Percentiles rank a stretch among this genome's conserved stretches.
Evolutionary conservation across 2,888 invertebrate genomes (phyloP).

Genomic region (Noctuana brunneofusca): DNA sequence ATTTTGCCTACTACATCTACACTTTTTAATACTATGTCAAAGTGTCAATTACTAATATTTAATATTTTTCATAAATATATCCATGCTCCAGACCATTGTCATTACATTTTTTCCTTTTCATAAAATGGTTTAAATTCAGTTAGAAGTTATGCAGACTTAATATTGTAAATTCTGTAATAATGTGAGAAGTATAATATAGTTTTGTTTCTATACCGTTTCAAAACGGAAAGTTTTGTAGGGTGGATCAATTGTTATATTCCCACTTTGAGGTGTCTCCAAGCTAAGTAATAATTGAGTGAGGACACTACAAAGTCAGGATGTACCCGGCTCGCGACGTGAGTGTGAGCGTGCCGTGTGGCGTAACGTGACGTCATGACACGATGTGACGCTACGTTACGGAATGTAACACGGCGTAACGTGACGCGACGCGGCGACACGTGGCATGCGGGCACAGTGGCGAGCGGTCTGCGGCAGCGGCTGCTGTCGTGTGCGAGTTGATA

Average conservation of each 20-base stretch:
- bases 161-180: conserved; percentile 44
- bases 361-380: conserved; percentile 21
- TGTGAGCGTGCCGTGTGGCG: conserved; percentile 4
- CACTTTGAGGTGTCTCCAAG: conserved; percentile 46
- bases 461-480: conserved; percentile 57
- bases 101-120: conserved; percentile 41
- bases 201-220: conserved; percentile 55
- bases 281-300: conserved; percentile 38
- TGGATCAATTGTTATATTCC: conserved; percentile 35
- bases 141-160: conserved; percentile 54
- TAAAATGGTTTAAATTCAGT: conserved; percentile 43
- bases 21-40: conserved; percentile 41
- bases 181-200: conserved; percentile 80
- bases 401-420: conserved; percentile 47
- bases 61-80: conserved; percentile 52
- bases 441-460: conserved; percentile 39
- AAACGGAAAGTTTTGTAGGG: conserved; percentile 29
- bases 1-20: conserved; percentile 42
- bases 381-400: conserved; percentile 22
- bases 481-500: conserved; percentile 76
- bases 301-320: conserved; percentile 44
- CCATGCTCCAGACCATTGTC: conserved; percentile 45
- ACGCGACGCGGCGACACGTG: conserved; percentile 33
- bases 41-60: conserved; percentile 55
- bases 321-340: conserved; percentile 33